phyloP scores from a whole-genome alignment of 2,888 invertebrate species.

The Lochmaea crataegi region DNA sequence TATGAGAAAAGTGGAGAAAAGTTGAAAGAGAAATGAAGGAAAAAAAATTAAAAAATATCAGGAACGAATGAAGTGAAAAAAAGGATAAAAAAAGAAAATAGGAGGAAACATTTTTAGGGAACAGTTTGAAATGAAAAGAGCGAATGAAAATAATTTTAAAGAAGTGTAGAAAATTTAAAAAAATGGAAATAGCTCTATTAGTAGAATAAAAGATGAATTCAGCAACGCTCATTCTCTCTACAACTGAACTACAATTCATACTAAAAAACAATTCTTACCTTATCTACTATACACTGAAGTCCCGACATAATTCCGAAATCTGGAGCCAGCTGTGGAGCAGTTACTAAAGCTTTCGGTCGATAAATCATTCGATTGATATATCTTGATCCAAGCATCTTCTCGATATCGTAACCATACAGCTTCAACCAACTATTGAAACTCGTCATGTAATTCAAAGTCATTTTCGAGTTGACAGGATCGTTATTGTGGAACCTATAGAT shows the following conservation, averaged over 20 bases:
- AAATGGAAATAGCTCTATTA: too few relatives aligned
- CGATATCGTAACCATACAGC: slow-evolving; percentile 86
- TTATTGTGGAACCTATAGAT: slow-evolving; percentile 92
- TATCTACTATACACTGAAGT: slow-evolving; percentile 88
- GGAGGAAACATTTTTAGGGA: too few relatives aligned
- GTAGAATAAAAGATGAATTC: background rate
- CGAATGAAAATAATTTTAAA: too few relatives aligned
- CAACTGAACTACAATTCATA: too few relatives aligned
- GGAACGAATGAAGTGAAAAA: too few relatives aligned
- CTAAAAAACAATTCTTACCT: slow-evolving; percentile 65
- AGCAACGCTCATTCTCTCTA: too few relatives aligned
- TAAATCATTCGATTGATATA: slow-evolving; percentile 84
- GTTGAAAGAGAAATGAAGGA: too few relatives aligned
- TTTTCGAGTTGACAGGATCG: slow-evolving; percentile 86
- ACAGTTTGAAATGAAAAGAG: too few relatives aligned
- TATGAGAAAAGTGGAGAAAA: too few relatives aligned
- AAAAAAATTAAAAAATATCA: too few relatives aligned
- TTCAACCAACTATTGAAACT: slow-evolving; percentile 89
- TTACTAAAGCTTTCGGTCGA: slow-evolving; percentile 81
- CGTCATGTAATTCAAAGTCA: slow-evolving; percentile 85
- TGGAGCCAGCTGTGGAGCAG: slow-evolving; percentile 83
- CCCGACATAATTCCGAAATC: slow-evolving; percentile 93
- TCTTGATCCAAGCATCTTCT: slow-evolving; percentile 85
- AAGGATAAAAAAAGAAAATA: too few relatives aligned
- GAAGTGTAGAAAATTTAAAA: too few relatives aligned